phyloP scores from a whole-genome alignment of 2,888 invertebrate species.

The Diachrysia chrysitis region DNA sequence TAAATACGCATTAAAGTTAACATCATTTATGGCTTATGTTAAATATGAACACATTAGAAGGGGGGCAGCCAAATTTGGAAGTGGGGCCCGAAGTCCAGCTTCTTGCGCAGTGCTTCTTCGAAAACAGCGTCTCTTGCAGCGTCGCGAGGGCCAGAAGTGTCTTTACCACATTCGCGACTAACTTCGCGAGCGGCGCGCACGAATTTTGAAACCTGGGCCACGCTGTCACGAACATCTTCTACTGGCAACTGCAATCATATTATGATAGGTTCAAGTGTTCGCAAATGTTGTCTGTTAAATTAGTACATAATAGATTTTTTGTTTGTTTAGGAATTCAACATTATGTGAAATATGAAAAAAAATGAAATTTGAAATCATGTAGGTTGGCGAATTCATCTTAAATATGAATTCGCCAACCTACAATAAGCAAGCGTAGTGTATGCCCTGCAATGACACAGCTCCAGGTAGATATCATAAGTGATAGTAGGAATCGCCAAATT shows the following conservation, averaged over 20 bases:
- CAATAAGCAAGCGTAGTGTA: no score
- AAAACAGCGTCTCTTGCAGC: slow-evolving; percentile 82
- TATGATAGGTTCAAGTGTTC: neutral
- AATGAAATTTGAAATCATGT: no score
- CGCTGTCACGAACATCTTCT: slow-evolving; percentile 84
- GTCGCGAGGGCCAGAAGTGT: slow-evolving; percentile 79
- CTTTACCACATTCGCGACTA: slow-evolving; percentile 75
- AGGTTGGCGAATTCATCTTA: no score
- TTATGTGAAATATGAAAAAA: no score
- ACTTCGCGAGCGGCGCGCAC: slow-evolving; percentile 82
- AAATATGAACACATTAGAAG: slow-evolving; percentile 81
- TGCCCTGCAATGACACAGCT: no score
- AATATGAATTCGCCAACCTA: no score
- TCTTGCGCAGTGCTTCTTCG: slow-evolving; percentile 86
- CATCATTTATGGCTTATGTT: slow-evolving; percentile 22
- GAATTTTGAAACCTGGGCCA: slow-evolving; percentile 82
- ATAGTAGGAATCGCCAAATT: no score
- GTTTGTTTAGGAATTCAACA: no score
- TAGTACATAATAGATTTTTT: no score
- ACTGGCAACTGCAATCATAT: slow-evolving; percentile 69
- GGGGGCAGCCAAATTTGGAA: slow-evolving; percentile 90
- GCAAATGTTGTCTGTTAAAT: no score
- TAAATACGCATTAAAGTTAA: slow-evolving; percentile 43
- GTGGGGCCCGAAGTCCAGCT: slow-evolving; percentile 86
- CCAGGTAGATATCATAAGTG: no score